These are phyloP conservation scores for Mus caroli DNA, from an alignment of 2,797 vertebrate genomes.

Conservation along the genomic window DNA sequence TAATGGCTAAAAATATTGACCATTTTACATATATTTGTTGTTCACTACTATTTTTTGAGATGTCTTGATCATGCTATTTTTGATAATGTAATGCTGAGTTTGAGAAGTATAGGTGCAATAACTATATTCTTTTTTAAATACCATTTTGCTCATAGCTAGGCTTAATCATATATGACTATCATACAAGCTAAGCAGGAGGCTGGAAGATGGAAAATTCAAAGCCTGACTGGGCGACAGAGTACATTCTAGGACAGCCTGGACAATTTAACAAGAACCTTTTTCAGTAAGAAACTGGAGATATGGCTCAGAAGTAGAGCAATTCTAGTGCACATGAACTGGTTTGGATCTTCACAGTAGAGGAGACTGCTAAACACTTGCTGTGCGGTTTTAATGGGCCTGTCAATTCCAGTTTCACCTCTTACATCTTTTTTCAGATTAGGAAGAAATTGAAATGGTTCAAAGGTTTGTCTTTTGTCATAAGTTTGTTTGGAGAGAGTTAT, in stretches of 20 bases:
- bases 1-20: not conserved
- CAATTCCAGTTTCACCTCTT: constrained; percentile 80
- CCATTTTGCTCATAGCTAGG: not conserved
- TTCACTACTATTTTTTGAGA: not conserved
- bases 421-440: constrained; percentile 82
- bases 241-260: not conserved
- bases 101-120: not conserved
- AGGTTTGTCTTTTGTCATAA: constrained; percentile 82
- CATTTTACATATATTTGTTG: not conserved
- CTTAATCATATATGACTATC: not conserved
- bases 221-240: not conserved
- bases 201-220: not conserved
- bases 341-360: constrained; percentile 82
- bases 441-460: constrained; percentile 78
- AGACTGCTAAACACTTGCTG: constrained; percentile 82
- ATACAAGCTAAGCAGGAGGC: not conserved
- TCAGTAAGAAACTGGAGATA: not conserved
- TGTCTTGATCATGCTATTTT: not conserved
- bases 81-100: not conserved
- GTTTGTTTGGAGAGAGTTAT: constrained; percentile 81
- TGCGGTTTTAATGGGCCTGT: constrained; percentile 83
- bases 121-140: not conserved
- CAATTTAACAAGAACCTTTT: not conserved
- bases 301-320: not conserved
- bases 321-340: constrained; percentile 81